Evolutionary conservation across 2,113 vertebrate species (phyloP), one percentile per base, ranked within the genome.

Genomic region (Lathamus discolor): DNA sequence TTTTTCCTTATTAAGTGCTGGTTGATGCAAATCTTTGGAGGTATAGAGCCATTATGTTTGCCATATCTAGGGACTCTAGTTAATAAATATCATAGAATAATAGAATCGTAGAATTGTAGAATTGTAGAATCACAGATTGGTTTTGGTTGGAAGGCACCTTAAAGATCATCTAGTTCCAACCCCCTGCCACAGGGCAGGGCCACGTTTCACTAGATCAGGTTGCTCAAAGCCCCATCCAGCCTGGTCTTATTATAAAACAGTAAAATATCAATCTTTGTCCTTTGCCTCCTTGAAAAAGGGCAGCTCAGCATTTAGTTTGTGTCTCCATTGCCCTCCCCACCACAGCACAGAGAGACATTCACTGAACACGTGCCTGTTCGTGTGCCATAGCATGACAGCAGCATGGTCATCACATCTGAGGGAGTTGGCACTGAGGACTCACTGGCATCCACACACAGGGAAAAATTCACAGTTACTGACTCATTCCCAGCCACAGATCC

Each of bases 401-500:
- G 70, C 13, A 92, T 9, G 52, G 72, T 76, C 88, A 89, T 81
- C 77, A 39, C 64, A 27, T 64, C 46, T 31, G 77, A 79, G 62
- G 48, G 81, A 74, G n/a, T 0, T 24, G 5, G 68, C 83, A 41
- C 55, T 39, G 39, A 79, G 49, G 63, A 83, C 66, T 68, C 75
- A 39, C 64, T 57, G 37, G 68, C n/a, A 76, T 68, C 80, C 28
- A 6, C 73, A 75, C 73, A 57, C 33, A 66, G n/a, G 76, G 84
- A 48, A 86, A 78, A 86, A 72, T 61, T 90, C 41, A 4, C 78
- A 48, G 69, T 75, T 77, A 59, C 75, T 96, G 92, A 96, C 77
- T 97, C 96, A 97, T 80, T 79, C 41, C 39, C 29, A 2, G 3
- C 68, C 76, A 74, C 83, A 90, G 83, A 75, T 78, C 46, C 51